Percentiles rank a stretch among this genome's conserved stretches.
These are phyloP conservation scores for Pteromalus puparum DNA, from an alignment of 1,140 invertebrate genomes.

Conservation along the genomic window DNA sequence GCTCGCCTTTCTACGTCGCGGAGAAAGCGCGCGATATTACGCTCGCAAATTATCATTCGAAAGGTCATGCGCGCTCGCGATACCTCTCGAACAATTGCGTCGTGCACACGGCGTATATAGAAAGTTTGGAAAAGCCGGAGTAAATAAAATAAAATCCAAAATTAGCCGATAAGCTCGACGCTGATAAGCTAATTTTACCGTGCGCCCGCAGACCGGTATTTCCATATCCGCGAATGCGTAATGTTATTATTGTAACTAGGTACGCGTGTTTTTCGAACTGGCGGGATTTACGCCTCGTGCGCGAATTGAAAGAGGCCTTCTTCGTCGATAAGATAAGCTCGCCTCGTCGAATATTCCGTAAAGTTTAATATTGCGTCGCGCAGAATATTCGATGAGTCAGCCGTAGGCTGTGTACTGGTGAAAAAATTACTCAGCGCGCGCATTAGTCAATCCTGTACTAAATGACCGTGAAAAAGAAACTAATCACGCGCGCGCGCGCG, in stretches of 20 bases:
- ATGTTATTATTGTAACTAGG: no score
- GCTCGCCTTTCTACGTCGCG: not conserved
- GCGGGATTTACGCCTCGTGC: no score
- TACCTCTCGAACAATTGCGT: not conserved
- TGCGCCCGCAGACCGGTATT: not conserved
- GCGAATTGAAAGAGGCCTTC: no score
- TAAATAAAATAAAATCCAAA: not conserved
- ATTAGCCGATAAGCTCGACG: conserved; percentile 8
- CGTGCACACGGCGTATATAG: not conserved
- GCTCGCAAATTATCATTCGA: not conserved
- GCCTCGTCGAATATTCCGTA: not conserved
- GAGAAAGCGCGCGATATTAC: not conserved
- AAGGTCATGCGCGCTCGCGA: not conserved
- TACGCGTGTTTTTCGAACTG: no score
- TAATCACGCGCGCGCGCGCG: no score
- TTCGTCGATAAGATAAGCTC: not conserved
- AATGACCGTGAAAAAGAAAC: no score
- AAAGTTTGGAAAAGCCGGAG: not conserved
- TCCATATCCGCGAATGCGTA: no score
- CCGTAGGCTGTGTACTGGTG: not conserved
- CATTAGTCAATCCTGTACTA: not conserved
- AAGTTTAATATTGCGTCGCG: not conserved
- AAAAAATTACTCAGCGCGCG: not conserved
- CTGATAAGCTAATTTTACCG: conserved; percentile 39
- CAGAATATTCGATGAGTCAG: not conserved